Evolutionary conservation across 2,888 invertebrate species (phyloP).

Genomic region (Anarsia innoxiella): DNA sequence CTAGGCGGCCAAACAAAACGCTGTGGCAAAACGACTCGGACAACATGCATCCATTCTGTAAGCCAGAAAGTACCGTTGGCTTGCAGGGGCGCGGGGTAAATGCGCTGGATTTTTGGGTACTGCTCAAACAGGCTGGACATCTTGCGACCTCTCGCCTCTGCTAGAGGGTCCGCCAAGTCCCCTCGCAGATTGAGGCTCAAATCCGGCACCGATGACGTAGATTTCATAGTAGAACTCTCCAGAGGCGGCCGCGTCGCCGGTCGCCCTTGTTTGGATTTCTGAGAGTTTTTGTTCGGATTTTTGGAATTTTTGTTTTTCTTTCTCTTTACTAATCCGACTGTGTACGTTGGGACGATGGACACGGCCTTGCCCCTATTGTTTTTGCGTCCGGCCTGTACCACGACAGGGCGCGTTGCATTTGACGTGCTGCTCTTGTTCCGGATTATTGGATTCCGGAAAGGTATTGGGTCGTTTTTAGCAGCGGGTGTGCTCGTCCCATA

Average conservation of each 20-base stretch:
- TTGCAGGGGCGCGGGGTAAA: constrained; percentile 80
- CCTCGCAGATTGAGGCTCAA: constrained; percentile 59
- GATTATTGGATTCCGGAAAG: constrained; percentile 63
- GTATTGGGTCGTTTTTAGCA: constrained; percentile 77
- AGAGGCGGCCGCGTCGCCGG: constrained; percentile 71
- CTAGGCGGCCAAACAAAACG: constrained; percentile 47
- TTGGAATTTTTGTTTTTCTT: constrained; percentile 75
- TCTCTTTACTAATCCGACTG: constrained; percentile 62
- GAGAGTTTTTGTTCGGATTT: constrained; percentile 68
- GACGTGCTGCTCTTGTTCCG: constrained; percentile 42
- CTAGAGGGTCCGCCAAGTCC: constrained; percentile 54
- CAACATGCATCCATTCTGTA: constrained; percentile 56
- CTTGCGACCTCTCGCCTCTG: constrained; percentile 68
- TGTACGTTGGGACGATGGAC: constrained; percentile 58
- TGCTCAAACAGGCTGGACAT: constrained; percentile 83
- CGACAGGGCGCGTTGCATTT: constrained; percentile 60
- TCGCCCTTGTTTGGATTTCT: constrained; percentile 69
- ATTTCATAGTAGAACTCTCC: constrained; percentile 63
- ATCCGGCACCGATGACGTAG: constrained; percentile 45
- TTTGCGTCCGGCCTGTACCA: constrained; percentile 58
- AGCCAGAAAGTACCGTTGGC: constrained; percentile 58
- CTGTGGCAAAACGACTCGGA: constrained; percentile 40
- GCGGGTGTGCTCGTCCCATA: constrained; percentile 87
- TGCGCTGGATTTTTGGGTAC: constrained; percentile 84
- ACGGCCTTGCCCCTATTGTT: constrained; percentile 54